These are phyloP conservation scores for Drosophila niveifrons DNA, from an alignment of 2,888 invertebrate species.

Conservation along the genomic window DNA sequence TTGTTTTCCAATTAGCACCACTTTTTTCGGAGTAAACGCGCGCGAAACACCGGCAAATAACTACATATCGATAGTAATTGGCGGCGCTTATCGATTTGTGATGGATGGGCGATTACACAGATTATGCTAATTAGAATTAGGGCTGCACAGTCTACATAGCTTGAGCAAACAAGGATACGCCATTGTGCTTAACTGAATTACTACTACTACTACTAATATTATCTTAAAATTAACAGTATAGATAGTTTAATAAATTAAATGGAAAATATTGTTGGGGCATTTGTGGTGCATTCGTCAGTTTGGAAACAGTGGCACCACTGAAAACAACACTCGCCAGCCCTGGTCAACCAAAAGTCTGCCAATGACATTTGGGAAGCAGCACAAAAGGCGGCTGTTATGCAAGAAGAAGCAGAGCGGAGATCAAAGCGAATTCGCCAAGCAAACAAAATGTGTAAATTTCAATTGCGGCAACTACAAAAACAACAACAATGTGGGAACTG, in stretches of 20 bases:
- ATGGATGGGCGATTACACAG: background rate
- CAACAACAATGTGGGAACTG: constrained; percentile 17
- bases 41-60: background rate
- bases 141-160: background rate
- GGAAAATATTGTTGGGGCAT: background rate
- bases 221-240: background rate
- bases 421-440: constrained; percentile 34
- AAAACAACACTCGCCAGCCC: constrained; percentile 25
- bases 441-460: constrained; percentile 34
- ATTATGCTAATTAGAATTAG: constrained; percentile 11
- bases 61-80: constrained; percentile 16
- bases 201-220: no score
- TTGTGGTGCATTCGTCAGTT: background rate
- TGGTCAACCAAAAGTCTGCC: constrained; percentile 15
- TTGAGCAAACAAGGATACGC: background rate
- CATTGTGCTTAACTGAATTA: background rate
- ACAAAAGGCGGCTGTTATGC: constrained; percentile 5
- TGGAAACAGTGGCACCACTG: no score
- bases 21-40: background rate
- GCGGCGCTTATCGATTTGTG: constrained; percentile 12
- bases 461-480: constrained; percentile 32
- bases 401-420: constrained; percentile 11
- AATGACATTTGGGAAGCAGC: constrained; percentile 34
- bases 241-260: background rate
- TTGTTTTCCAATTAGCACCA: background rate